phyloP scores from a whole-genome alignment of 2,113 vertebrate species.

The Oryctolagus cuniculus region mOryCun1.1 NC_091445.1:87814001-87814500 shows the following conservation, averaged over 20 bases:
- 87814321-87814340: background rate
- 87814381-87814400: constrained; percentile 35
- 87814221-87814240: constrained; percentile 70
- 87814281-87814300: constrained; percentile 50
- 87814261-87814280: background rate
- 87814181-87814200: constrained; percentile 50
- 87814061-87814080: constrained; percentile 31
- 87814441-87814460: background rate
- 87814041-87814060: background rate
- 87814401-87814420: background rate
- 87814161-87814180: constrained; percentile 23
- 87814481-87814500: background rate
- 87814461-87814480: background rate
- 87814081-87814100: background rate
- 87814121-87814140: constrained; percentile 26
- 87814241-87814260: constrained; percentile 35
- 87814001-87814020: constrained; percentile 36
- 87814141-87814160: background rate
- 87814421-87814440: background rate
- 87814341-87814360: background rate
- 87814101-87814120: background rate
- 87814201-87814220: constrained; percentile 34
- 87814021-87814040: constrained; percentile 47
- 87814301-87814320: background rate
- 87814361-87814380: background rate